Evolutionary conservation across 2,797 vertebrate species (phyloP), one percentile per base, ranked within the genome.

Genomic region (Linurgus olivaceus): DNA sequence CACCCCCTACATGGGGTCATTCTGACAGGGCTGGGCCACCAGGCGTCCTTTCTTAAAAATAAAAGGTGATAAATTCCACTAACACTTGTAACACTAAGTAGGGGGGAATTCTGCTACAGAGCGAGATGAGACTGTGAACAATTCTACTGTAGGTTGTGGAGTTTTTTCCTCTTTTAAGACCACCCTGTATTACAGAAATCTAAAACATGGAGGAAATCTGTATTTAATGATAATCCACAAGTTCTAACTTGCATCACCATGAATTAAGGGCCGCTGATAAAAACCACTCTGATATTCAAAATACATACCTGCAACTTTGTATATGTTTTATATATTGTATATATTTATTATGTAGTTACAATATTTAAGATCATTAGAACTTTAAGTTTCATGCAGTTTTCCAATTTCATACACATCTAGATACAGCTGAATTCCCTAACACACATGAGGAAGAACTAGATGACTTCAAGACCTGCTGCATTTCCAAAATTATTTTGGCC

Each of bases 1-100:
- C 38, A 8, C 6, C 19, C 21, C 28, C 38, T 23, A 4, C 24
- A 11, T 2, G 16, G 14, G 3, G 2, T 6, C 7, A 13, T 24
- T 42, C 58, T 52, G 14, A 45, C 16, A 24, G 1, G 7, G 23
- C 52, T 45, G 33, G 10, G 44, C 48, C 12, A 44, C 0, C 0
- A 38, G 4, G 17, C 5, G 9, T 5, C 35, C 19, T n/a, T 12
- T 21, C 40, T 33, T 13, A 48, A 58, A 59, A 77, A 59, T 3
- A 45, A 68, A n/a, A 72, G 3, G 20, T 28, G 25, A 33, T 51
- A 33, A 54, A 67, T 38, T 40, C 10, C 14, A 89, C 17, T 31
- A 84, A 78, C 44, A 25, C 37, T 45, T 59, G 18, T 33, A 63
- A 48, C 13, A 8, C 14, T 47, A 9, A 47, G 23, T 10, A 40